Conservation (phyloP, 35 echinoderm and acorn worm genomes). For the Amphiura filiformis region DNA sequence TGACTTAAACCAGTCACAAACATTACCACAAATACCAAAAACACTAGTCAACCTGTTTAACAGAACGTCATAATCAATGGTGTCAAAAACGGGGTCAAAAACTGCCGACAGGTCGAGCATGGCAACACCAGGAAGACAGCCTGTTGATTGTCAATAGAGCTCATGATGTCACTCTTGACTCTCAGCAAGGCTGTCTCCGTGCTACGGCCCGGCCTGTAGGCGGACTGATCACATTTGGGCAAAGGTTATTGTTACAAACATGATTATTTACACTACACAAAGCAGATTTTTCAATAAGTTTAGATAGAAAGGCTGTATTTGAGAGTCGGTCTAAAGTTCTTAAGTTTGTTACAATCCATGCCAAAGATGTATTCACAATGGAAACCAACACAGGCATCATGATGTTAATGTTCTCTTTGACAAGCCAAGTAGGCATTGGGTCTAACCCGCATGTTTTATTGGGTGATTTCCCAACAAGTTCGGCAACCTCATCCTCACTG, state of each 20-base stretch:
- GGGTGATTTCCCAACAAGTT: constrained; percentile 10
- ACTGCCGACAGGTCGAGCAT: neutral
- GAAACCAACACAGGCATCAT: constrained; percentile 34
- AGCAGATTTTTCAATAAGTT: constrained; percentile 15
- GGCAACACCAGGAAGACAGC: neutral
- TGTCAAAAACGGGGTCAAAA: neutral
- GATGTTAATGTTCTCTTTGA: constrained; percentile 35
- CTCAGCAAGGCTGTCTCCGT: constrained; percentile 5
- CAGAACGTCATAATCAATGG: constrained; percentile 5
- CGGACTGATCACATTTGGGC: constrained; percentile 20
- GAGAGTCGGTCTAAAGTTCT: neutral
- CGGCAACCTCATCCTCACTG: constrained; percentile 41
- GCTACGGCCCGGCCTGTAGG: constrained; percentile 12
- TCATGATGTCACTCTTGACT: neutral
- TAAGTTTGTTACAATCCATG: neutral
- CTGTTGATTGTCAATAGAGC: neutral
- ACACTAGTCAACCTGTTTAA: constrained; percentile 17
- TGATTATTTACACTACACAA: constrained; percentile 20
- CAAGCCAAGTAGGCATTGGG: constrained; percentile 53
- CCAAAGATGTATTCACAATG: constrained; percentile 49
- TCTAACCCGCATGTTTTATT: constrained; percentile 48
- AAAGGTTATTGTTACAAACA: constrained; percentile 12
- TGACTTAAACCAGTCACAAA: neutral
- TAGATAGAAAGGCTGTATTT: constrained; percentile 20
- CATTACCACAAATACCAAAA: constrained; percentile 8